Evolutionary conservation across 2,888 invertebrate genomes (phyloP).

Genomic region (Himalopsyche kuldschensis): DNA sequence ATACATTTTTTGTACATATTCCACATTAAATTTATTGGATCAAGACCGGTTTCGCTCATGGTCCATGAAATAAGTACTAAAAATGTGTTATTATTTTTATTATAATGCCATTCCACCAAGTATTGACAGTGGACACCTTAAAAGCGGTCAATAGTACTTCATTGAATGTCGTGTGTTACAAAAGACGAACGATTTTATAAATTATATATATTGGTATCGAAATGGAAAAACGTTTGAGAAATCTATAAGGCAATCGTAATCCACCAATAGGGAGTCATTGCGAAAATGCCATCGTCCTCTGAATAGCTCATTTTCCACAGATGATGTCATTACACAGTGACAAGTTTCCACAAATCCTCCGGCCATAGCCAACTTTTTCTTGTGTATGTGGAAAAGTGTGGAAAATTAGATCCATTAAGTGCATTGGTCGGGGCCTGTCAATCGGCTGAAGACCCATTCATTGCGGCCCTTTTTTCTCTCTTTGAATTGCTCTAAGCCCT

Average conservation of each 20-base stretch:
- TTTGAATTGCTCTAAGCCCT: neutral
- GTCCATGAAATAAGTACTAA: no score
- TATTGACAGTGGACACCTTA: no score
- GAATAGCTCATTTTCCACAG: conserved; percentile 31
- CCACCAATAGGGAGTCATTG: neutral
- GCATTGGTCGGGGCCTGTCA: conserved; percentile 30
- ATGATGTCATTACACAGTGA: conserved; percentile 28
- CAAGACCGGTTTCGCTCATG: no score
- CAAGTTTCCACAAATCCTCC: conserved; percentile 13
- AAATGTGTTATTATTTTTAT: no score
- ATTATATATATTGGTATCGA: neutral
- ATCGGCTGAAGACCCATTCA: conserved; percentile 20
- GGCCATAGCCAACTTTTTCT: conserved; percentile 2
- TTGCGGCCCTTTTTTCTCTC: neutral
- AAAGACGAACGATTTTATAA: no score
- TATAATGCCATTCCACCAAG: no score
- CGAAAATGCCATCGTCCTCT: conserved; percentile 12
- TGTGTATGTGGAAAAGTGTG: conserved; percentile 16
- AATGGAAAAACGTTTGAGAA: neutral
- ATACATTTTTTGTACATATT: no score
- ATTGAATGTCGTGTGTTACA: no score
- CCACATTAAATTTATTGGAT: no score
- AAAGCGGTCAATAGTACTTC: no score
- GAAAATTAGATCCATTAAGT: conserved; percentile 26
- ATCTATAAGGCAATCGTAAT: neutral